Evolutionary conservation across 2,113 vertebrate genomes (phyloP).

Genomic region (Odontophorus gujanensis): DNA sequence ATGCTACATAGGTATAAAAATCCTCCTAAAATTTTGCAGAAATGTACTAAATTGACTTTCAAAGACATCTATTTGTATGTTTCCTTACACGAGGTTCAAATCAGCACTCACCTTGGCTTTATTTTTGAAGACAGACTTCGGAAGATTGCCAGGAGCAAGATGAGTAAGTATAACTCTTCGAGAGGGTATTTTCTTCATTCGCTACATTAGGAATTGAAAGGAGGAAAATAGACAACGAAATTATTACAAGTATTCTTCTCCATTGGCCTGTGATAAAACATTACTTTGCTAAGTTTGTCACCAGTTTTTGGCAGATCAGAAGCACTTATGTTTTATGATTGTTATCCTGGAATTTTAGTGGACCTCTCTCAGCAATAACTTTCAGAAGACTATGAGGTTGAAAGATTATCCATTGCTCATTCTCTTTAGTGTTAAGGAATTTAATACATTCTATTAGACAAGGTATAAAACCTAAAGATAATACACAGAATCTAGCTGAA

Average conservation of each 20-base stretch:
- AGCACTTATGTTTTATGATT: background rate
- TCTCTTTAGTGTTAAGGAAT: background rate
- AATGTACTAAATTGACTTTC: background rate
- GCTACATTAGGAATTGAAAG: background rate
- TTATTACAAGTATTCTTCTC: background rate
- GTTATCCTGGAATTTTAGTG: background rate
- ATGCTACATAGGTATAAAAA: background rate
- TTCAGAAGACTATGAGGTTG: background rate
- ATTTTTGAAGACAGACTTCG: conserved; percentile 29
- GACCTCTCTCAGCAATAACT: background rate
- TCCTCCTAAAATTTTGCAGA: background rate
- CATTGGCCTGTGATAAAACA: background rate
- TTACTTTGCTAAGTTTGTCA: background rate
- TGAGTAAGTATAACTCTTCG: conserved; percentile 27
- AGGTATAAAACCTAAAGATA: background rate
- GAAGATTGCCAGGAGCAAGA: conserved; percentile 44
- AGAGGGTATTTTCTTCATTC: conserved; percentile 22
- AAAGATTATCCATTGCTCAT: background rate
- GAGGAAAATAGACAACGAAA: background rate
- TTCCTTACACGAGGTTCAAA: background rate
- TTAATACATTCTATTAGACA: background rate
- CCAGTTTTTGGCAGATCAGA: background rate
- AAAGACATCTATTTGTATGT: background rate
- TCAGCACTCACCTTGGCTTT: conserved; percentile 50
- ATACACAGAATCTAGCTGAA: background rate